A percentile compares a stretch with the other conserved stretches of the same genome.
phyloP scores from a whole-genome alignment of 53 echinoderm and acorn worm genomes.

The Holothuria leucospilota region DNA sequence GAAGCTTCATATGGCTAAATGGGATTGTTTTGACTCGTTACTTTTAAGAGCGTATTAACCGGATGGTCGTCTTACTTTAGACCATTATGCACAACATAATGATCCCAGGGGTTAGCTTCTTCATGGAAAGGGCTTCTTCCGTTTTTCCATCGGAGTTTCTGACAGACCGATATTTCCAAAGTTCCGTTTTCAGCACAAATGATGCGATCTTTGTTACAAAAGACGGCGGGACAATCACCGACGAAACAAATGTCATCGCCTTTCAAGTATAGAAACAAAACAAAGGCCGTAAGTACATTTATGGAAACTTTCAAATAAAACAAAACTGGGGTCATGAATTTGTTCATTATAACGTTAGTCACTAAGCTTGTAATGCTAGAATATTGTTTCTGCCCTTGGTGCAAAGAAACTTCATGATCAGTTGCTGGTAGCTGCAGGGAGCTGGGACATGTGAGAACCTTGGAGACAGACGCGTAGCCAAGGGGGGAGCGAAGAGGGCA shows the following conservation, averaged over 20 bases:
- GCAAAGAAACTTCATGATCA: no score
- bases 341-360: no score
- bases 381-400: no score
- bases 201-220: constrained; percentile 4
- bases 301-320: neutral
- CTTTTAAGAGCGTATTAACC: no score
- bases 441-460: no score
- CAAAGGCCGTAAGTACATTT: neutral
- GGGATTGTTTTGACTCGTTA: no score
- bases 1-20: no score
- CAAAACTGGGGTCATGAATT: no score
- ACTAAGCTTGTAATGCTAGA: no score
- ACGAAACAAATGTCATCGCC: constrained; percentile 16
- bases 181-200: constrained; percentile 26
- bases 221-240: constrained; percentile 7
- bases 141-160: neutral
- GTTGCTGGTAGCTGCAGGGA: no score
- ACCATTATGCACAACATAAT: neutral
- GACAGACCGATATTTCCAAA: constrained; percentile 24
- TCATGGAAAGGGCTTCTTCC: constrained; percentile 18
- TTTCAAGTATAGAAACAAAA: neutral
- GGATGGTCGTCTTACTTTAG: neutral
- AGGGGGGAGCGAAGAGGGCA: no score
- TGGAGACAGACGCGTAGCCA: no score
- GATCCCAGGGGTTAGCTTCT: constrained; percentile 17